phyloP scores from a whole-genome alignment of 2,797 vertebrate species.

The Sebastiscus albofasciatus region DNA sequence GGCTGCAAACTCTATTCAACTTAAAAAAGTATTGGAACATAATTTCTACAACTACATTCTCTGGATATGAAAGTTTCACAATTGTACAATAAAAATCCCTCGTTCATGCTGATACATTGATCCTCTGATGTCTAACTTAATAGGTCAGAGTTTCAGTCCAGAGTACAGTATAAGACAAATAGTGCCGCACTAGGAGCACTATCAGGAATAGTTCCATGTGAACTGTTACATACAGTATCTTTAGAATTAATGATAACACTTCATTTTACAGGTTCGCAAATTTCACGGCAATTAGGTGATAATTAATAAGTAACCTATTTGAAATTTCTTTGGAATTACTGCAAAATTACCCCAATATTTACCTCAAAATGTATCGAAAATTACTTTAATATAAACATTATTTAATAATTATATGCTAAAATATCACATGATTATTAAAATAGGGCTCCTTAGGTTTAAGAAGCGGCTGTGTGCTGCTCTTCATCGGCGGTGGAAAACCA shows the following conservation, averaged over 20 bases:
- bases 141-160: not conserved
- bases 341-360: too few species aligned
- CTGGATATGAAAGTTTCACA: conserved; percentile 7
- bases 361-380: too few species aligned
- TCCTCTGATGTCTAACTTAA: conserved; percentile 1
- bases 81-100: not conserved
- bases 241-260: not conserved
- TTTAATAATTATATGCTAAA: too few species aligned
- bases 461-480: too few species aligned
- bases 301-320: too few species aligned
- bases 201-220: not conserved
- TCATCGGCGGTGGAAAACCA: too few species aligned
- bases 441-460: too few species aligned
- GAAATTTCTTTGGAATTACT: too few species aligned
- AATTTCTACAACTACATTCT: conserved; percentile 18
- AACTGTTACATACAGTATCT: not conserved
- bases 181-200: not conserved
- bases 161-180: not conserved
- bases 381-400: too few species aligned
- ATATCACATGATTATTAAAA: too few species aligned
- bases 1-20: conserved; percentile 40
- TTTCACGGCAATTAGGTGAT: too few species aligned
- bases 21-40: not conserved
- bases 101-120: not conserved
- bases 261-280: too few species aligned